These are phyloP conservation scores for Spatulosminthurus flaviceps DNA, from an alignment of 2,888 invertebrate species.

Conservation along the genomic window DNA sequence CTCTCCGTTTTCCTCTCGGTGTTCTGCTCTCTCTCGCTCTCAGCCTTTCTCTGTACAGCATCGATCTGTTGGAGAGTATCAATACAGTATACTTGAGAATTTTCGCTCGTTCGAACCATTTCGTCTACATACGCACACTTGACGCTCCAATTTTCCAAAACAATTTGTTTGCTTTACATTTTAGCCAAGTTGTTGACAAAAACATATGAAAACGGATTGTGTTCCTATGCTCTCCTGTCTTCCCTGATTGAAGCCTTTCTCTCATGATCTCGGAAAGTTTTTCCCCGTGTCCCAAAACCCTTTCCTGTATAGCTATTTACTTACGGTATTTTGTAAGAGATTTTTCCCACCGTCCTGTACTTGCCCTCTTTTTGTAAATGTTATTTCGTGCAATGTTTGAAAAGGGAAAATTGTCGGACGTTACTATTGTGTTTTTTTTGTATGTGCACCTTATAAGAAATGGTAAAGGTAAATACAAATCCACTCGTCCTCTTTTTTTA, in stretches of 20 bases:
- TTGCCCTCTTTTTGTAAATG: too few species aligned
- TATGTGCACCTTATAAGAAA: not conserved
- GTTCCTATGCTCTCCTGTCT: not conserved
- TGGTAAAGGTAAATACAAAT: constrained; percentile 4
- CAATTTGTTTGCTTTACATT: constrained; percentile 27
- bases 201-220: constrained; percentile 15
- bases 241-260: constrained; percentile 11
- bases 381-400: too few species aligned
- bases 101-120: not conserved
- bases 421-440: too few species aligned
- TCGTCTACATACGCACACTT: constrained; percentile 19
- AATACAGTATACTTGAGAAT: constrained; percentile 18
- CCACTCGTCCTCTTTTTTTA: not conserved
- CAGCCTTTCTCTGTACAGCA: not conserved
- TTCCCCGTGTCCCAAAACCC: too few species aligned
- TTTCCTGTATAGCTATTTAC: too few species aligned
- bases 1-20: too few species aligned
- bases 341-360: too few species aligned
- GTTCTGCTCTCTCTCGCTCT: constrained; percentile 1
- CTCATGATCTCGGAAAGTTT: not conserved
- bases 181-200: constrained; percentile 23
- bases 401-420: not conserved
- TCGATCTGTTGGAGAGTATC: constrained; percentile 8
- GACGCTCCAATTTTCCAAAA: constrained; percentile 25
- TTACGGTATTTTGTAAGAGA: too few species aligned